Evolutionary conservation across 2,797 vertebrate species (phyloP).

Genomic region (Chrysocyon brachyurus): DNA sequence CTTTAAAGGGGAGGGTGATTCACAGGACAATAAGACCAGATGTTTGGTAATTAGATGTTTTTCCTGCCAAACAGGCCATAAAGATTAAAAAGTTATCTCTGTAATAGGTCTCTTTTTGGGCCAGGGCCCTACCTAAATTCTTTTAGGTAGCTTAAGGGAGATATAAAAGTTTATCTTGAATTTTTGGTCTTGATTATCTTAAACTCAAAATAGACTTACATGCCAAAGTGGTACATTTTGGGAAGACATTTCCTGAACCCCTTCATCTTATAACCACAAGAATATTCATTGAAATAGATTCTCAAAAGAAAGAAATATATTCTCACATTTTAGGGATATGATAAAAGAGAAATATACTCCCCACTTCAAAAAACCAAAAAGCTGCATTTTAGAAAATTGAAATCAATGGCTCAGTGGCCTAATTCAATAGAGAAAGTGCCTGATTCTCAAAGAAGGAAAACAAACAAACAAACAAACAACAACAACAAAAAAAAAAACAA

Average conservation of each 20-base stretch:
- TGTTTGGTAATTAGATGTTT: neutral
- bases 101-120: neutral
- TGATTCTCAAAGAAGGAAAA: neutral
- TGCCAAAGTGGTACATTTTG: neutral
- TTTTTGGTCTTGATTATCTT: neutral
- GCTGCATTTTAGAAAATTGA: neutral
- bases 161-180: neutral
- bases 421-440: neutral
- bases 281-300: neutral
- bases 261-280: neutral
- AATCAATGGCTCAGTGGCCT: neutral
- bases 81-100: neutral
- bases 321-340: neutral
- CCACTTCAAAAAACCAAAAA: neutral
- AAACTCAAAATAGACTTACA: neutral
- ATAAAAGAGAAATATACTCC: neutral
- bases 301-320: neutral
- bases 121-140: neutral
- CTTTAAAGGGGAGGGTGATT: neutral
- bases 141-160: neutral
- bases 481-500: too few species aligned
- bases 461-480: too few species aligned
- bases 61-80: neutral
- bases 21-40: neutral
- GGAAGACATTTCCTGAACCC: neutral